Base-by-base conservation (phyloP, 2,113 vertebrate genomes). In the Echinops telfairi region DNA sequence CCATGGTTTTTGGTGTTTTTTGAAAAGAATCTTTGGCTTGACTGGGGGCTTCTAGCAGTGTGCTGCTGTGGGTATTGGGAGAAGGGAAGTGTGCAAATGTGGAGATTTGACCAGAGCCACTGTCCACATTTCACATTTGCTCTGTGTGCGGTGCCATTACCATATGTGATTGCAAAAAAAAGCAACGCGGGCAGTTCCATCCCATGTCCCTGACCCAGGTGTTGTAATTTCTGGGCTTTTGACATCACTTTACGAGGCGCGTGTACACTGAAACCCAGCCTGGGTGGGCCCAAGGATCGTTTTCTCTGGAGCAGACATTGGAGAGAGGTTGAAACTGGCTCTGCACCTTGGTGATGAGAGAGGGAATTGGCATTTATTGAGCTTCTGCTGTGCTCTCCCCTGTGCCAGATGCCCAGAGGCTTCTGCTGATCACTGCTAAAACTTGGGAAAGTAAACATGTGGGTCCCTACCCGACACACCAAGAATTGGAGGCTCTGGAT, bases 361-460 rank as follows among this genome's bases (percentile, higher is more conserved):
- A 23, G 77, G 68, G 81, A 91, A 93, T 91, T 91, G 89, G 87
- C 91, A 83, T 82, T 81, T 78, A 58, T 88, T 68, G 83, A 96
- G 94, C 66, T 78, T 84, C 66, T 1, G 12, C 29, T 36, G 33
- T 78, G 81, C 79, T 87, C 71, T 73, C 77, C 89, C 58, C 22
- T 53, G 70, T 25, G 73, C 60, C 79, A 78, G 53, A 47, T 0
- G 58, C 36, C 91, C 76, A 62, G 53, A 47, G 0, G 58, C 36
- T 92, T 96, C 80, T 91, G 94, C 94, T 95, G 83, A 94, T 62
- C n/a, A 36, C 33, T 31, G 66, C 60, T 89, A n/a, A 90, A 90
- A 87, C 58, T 76, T 62, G 68, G 84, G 83, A 66, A 93, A 83
- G 90, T 40, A 64, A 85, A 75, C 16, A 68, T 78, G 40, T 78